Base-by-base conservation (phyloP, 2,888 invertebrate species). In the Drosophila basisetae region DNA sequence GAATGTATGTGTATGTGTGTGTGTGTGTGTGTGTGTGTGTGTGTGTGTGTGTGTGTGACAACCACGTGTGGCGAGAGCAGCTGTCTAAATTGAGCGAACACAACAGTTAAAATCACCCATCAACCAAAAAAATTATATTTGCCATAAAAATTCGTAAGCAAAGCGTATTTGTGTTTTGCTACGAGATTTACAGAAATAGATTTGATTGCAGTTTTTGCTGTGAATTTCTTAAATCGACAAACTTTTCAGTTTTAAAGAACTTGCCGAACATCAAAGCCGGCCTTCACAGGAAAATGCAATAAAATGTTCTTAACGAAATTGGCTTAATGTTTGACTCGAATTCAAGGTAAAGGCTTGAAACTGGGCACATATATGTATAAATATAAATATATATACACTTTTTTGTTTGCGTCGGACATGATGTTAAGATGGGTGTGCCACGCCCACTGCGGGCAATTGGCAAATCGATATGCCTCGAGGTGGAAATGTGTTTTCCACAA, bases 41-140 rank as follows among this genome's bases (percentile, higher is more conserved):
- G 35, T 9, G 22, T 33, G 30, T 31, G 31, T 35, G 55, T 28
- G 37, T 55, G 56, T 61, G 52, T 55, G 58, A 35, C 35, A 35
- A 35, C 55, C 73, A 41, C 68, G 43, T 76, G 47, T 50, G 58
- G 58, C 25, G 49, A 22, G 35, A 37, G 25, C 68, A 58, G 41
- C 35, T 43, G 18, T 2, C n/a, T 56, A 56, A 28, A 56, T 39
- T 56, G 28, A 39, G 9, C 25, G 37, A 37, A 37, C 6, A 28
- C 18, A 47, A 22, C 16, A 25, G 47, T 47, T 7, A 16, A 47
- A 25, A 25, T 47, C 47, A 13, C 7, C 13, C 22, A 47, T 16
- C 16, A 35, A 35, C 1, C 7, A 7, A 25, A 16, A 47, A 16
- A 13, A 16, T 9, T 9, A 1, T 47, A 47, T 43, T 41, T 43